phyloP scores from a whole-genome alignment of 2,888 invertebrate species.

The Brachypalpus laphriformis region DNA sequence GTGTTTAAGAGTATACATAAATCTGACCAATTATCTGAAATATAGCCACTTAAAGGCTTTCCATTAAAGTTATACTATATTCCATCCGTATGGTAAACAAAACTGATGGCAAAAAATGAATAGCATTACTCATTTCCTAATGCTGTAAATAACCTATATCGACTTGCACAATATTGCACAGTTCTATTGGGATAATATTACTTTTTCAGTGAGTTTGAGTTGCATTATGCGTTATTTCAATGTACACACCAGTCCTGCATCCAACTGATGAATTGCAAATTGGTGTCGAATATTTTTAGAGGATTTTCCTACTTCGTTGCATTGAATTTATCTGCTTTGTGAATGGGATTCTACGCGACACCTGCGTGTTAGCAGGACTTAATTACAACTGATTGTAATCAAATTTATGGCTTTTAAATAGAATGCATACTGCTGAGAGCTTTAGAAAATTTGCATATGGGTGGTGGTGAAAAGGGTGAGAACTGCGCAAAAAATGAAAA shows the following conservation, averaged over 20 bases:
- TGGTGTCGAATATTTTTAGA: not conserved
- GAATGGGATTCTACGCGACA: not conserved
- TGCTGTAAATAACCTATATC: no score
- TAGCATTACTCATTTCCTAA: no score
- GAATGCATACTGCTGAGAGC: not conserved
- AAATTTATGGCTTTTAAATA: not conserved
- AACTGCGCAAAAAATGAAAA: no score
- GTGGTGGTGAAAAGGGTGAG: no score
- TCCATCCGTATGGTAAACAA: not conserved
- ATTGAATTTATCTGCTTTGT: not conserved
- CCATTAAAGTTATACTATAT: not conserved
- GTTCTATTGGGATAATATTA: not conserved
- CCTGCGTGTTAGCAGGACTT: not conserved
- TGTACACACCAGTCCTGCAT: not conserved
- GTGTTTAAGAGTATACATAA: no score
- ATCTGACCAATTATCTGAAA: no score
- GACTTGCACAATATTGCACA: not conserved
- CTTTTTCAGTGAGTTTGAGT: not conserved
- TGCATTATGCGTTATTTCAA: not conserved
- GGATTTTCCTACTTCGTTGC: not conserved
- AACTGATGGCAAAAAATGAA: not conserved
- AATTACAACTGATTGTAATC: not conserved
- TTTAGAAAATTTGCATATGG: not conserved
- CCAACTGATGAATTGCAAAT: not conserved
- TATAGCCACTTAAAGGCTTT: not conserved